A percentile compares a stretch with the other conserved stretches of the same genome.
Conservation (phyloP, 2,888 invertebrate genomes). For the Chorisops tibialis region DNA sequence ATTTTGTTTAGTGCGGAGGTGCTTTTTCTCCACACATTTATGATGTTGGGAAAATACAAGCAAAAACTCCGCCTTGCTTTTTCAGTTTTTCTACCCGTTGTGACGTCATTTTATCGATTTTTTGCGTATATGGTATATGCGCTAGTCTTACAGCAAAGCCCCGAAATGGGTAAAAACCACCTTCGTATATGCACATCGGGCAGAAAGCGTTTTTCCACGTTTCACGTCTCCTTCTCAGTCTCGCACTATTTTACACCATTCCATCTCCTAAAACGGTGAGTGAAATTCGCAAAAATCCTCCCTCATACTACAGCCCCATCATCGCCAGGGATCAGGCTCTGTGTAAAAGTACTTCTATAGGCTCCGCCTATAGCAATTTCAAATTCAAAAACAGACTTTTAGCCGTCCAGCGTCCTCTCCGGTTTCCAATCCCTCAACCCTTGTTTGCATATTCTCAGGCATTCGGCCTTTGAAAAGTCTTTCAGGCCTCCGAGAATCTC, state of each 20-base stretch:
- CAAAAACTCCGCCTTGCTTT: conserved; percentile 33
- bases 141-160: conserved; percentile 27
- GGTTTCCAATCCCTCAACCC: conserved; percentile 5
- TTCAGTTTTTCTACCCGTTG: conserved; percentile 26
- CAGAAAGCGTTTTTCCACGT: conserved; percentile 15
- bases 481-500: conserved; percentile 12
- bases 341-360: conserved; percentile 20
- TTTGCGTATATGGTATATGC: conserved; percentile 29
- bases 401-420: not conserved
- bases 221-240: conserved; percentile 13
- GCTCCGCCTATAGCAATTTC: conserved; percentile 34
- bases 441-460: conserved; percentile 5
- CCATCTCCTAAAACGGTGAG: conserved; percentile 12
- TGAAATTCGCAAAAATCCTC: not conserved
- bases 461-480: conserved; percentile 2
- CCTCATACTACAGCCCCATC: too few species aligned
- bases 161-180: conserved; percentile 18
- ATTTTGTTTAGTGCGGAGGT: conserved; percentile 18
- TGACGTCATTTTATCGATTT: conserved; percentile 34
- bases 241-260: not conserved
- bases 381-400: conserved; percentile 32
- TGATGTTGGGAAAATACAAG: conserved; percentile 17
- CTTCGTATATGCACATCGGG: conserved; percentile 7
- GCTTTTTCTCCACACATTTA: conserved; percentile 9
- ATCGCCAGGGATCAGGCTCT: conserved; percentile 7